phyloP scores from a whole-genome alignment of 2,113 vertebrate species.

The Poeciliopsis turrubarensis region DNA sequence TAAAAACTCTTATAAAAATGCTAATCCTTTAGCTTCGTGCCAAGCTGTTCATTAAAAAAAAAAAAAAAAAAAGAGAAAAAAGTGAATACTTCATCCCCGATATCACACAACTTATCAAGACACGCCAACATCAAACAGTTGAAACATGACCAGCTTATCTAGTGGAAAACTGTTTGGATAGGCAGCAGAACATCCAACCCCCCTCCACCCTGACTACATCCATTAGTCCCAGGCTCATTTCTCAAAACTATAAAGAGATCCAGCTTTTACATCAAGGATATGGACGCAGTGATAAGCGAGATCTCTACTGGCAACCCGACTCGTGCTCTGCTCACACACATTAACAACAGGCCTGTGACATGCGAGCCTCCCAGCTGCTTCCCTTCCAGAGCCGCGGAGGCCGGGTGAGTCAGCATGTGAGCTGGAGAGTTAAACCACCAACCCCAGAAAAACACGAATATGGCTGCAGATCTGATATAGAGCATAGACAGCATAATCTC shows the following conservation, averaged over 20 bases:
- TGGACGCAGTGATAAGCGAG: slow-evolving; percentile 30
- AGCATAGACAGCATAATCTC: slow-evolving; percentile 17
- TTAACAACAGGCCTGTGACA: slow-evolving; percentile 60
- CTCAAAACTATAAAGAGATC: slow-evolving; percentile 58
- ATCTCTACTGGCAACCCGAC: slow-evolving; percentile 47
- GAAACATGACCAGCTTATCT: slow-evolving; percentile 60
- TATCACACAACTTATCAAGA: slow-evolving; percentile 41
- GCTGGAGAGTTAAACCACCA: slow-evolving; percentile 10
- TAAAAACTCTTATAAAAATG: slow-evolving; percentile 49
- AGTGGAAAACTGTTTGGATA: slow-evolving; percentile 47
- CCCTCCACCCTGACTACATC: slow-evolving; percentile 10
- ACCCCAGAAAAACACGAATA: slow-evolving; percentile 25
- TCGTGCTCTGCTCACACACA: slow-evolving; percentile 45
- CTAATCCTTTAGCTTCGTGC: slow-evolving; percentile 35
- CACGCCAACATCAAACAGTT: slow-evolving; percentile 32
- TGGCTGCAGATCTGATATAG: slow-evolving; percentile 42
- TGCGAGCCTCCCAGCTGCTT: slow-evolving; percentile 62
- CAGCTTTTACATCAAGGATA: slow-evolving; percentile 49
- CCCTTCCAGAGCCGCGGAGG: slow-evolving; percentile 35
- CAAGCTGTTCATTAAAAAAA: slow-evolving; percentile 25
- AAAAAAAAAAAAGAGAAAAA: slow-evolving; percentile 13
- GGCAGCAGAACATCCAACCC: slow-evolving; percentile 29
- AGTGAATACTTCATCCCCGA: slow-evolving; percentile 16
- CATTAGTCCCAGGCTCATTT: slow-evolving; percentile 50
- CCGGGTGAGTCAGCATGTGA: slow-evolving; percentile 52